A percentile compares a stretch with the other conserved stretches of the same genome.
phyloP scores from a whole-genome alignment of 2,888 invertebrate species.

The Xestia sexstrigata region DNA sequence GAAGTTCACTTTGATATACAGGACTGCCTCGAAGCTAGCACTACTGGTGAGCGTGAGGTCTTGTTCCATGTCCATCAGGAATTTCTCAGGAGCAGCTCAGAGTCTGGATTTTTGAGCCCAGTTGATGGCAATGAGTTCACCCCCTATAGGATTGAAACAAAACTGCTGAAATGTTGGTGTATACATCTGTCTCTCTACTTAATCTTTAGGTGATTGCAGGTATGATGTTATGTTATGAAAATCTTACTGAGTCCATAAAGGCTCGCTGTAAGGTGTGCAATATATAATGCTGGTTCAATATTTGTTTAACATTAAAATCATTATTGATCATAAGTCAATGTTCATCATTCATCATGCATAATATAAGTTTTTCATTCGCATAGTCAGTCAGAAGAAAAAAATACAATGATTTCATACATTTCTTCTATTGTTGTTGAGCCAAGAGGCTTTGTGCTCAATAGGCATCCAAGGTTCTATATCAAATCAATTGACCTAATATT shows the following conservation, averaged over 20 bases:
- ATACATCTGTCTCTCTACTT: not conserved
- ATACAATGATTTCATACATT: too few relatives aligned
- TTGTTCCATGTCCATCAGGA: not conserved
- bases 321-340: too few relatives aligned
- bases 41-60: not conserved
- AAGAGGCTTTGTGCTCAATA: slow-evolving; percentile 12
- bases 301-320: too few relatives aligned
- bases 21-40: not conserved
- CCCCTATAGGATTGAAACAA: not conserved
- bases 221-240: not conserved
- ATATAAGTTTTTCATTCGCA: too few relatives aligned
- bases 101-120: not conserved
- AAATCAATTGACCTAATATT: slow-evolving; percentile 44
- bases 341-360: too few relatives aligned
- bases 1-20: not conserved
- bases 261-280: too few relatives aligned
- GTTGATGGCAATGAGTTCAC: not conserved
- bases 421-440: not conserved
- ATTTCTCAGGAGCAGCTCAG: not conserved
- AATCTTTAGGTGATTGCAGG: not conserved
- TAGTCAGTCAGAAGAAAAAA: too few relatives aligned
- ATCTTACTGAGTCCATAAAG: not conserved
- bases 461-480: slow-evolving; percentile 41
- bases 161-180: not conserved
- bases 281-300: too few relatives aligned